phyloP scores from a whole-genome alignment of 2,888 invertebrate genomes.

The Pilophorus perplexus region DNA sequence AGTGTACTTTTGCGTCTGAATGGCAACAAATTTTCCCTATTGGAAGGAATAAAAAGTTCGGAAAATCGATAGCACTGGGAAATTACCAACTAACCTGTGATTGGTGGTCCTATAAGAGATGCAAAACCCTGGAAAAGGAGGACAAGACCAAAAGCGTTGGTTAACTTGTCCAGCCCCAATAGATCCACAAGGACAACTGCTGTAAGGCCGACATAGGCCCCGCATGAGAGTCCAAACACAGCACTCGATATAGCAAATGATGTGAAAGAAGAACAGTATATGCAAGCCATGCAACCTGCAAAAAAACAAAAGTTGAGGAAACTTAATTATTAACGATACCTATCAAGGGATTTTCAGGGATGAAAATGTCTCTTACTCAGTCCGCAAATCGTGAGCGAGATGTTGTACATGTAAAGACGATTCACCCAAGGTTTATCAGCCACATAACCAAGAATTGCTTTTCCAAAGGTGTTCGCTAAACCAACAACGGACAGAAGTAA shows the following conservation, averaged over 20 bases:
- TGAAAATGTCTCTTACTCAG: constrained; percentile 62
- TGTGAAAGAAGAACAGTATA: constrained; percentile 69
- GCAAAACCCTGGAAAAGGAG: constrained; percentile 92
- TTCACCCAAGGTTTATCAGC: constrained; percentile 90
- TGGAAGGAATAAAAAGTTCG: too few relatives aligned
- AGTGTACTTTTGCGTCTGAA: too few relatives aligned
- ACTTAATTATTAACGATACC: neutral
- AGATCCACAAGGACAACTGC: constrained; percentile 93
- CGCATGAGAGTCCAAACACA: constrained; percentile 85
- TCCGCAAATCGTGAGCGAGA: constrained; percentile 84
- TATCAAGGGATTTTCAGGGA: neutral
- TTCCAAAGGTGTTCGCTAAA: constrained; percentile 82
- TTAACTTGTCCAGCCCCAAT: constrained; percentile 85
- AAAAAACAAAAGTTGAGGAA: too few relatives aligned
- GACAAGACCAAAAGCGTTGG: constrained; percentile 92
- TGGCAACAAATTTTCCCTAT: too few relatives aligned
- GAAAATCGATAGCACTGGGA: too few relatives aligned
- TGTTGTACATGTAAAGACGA: constrained; percentile 83
- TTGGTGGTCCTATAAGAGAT: constrained; percentile 86
- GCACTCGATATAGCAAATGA: constrained; percentile 73
- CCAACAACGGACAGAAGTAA: constrained; percentile 79
- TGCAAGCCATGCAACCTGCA: constrained; percentile 75
- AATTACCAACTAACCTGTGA: constrained; percentile 74
- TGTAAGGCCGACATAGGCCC: constrained; percentile 94
- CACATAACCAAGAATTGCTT: constrained; percentile 81